Percentiles rank a stretch among this genome's conserved stretches.
phyloP scores from a whole-genome alignment of 1,140 invertebrate genomes.

The Trichogramma pretiosum region DNA sequence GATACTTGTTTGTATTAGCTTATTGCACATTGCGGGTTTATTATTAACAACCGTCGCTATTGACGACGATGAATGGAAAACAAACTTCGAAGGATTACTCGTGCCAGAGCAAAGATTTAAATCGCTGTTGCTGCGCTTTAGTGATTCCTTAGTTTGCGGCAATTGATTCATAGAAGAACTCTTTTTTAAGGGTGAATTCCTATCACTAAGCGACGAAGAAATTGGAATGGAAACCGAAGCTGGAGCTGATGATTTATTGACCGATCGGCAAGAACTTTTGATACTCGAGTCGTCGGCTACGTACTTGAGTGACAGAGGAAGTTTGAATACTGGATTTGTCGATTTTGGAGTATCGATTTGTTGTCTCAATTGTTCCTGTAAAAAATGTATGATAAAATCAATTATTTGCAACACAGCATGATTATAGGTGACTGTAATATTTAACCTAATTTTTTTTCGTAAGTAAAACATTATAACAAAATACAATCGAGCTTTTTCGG shows the following conservation, averaged over 20 bases:
- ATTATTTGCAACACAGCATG: too few relatives aligned
- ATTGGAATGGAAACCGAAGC: too few relatives aligned
- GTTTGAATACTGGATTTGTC: conserved; percentile 17
- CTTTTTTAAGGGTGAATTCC: conserved; percentile 26
- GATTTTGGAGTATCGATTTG: conserved; percentile 21
- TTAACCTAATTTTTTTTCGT: too few relatives aligned
- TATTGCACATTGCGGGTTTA: conserved; percentile 38
- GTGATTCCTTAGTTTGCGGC: conserved; percentile 15
- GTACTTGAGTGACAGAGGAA: conserved; percentile 21
- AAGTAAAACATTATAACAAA: too few relatives aligned
- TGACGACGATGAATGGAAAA: conserved; percentile 41
- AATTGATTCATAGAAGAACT: conserved; percentile 39
- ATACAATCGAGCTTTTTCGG: too few relatives aligned
- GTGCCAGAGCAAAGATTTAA: conserved; percentile 32
- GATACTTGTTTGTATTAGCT: conserved; percentile 38
- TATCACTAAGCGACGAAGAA: too few relatives aligned
- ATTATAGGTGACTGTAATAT: too few relatives aligned
- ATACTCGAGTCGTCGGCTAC: background rate
- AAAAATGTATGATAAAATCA: too few relatives aligned
- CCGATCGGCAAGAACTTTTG: too few relatives aligned
- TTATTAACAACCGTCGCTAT: conserved; percentile 41
- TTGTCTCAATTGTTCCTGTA: too few relatives aligned
- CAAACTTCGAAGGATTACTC: conserved; percentile 24
- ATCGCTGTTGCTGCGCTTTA: conserved; percentile 42
- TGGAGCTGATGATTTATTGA: background rate